Evolutionary conservation across 2,888 invertebrate genomes (phyloP).

Genomic region (Odontomyia ornata): DNA sequence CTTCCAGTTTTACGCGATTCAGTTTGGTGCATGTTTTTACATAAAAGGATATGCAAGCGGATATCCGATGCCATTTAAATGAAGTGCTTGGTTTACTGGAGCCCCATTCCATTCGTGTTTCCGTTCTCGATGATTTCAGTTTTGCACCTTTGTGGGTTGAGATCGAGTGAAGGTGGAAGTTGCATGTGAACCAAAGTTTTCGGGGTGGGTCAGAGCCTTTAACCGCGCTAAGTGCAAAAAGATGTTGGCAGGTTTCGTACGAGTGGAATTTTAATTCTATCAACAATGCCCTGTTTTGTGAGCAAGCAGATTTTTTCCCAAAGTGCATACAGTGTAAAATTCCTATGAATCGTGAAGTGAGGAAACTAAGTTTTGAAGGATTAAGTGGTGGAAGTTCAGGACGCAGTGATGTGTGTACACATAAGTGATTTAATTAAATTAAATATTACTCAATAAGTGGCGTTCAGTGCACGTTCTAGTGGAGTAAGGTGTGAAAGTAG

Average conservation of each 20-base stretch:
- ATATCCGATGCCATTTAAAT: slow-evolving; percentile 4
- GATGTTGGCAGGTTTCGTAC: slow-evolving; percentile 24
- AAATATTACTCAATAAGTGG: not conserved
- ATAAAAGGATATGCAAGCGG: slow-evolving; percentile 3
- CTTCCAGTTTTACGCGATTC: not conserved
- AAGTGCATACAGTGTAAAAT: not conserved
- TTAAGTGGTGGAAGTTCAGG: too few relatives aligned
- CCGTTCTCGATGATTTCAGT: not conserved
- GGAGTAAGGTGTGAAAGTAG: not conserved
- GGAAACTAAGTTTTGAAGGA: too few relatives aligned
- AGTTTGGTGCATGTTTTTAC: not conserved
- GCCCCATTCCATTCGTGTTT: not conserved
- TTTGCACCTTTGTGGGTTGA: not conserved
- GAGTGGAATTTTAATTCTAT: slow-evolving; percentile 8
- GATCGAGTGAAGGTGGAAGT: not conserved
- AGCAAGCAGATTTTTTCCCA: not conserved
- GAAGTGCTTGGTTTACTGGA: not conserved
- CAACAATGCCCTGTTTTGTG: not conserved
- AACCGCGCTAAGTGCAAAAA: slow-evolving; percentile 34
- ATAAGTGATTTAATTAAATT: too few relatives aligned
- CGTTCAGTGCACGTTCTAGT: not conserved
- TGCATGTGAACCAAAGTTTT: not conserved
- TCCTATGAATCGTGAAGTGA: not conserved
- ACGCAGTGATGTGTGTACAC: too few relatives aligned
- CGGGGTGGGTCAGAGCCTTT: not conserved